A percentile compares a stretch with the other conserved stretches of the same genome.
These are phyloP conservation scores for Acrocyrtus sp. DNA, from an alignment of 2,888 invertebrate genomes.

Conservation along the genomic window DNA sequence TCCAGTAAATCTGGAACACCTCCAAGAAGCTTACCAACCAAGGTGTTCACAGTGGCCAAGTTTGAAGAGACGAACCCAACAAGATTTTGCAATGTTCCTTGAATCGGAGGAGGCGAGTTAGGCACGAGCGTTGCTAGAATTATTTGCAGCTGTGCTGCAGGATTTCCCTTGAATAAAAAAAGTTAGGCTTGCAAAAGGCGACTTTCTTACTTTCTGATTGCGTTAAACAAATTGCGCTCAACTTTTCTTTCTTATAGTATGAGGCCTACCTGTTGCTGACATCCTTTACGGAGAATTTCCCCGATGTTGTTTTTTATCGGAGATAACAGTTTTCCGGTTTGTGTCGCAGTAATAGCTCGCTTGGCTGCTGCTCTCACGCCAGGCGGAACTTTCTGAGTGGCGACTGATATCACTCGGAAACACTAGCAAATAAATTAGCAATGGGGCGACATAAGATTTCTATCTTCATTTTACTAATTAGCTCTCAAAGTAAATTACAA, in stretches of 20 bases:
- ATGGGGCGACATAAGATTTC: neutral
- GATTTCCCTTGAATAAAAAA: slow-evolving; percentile 41
- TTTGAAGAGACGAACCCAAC: slow-evolving; percentile 54
- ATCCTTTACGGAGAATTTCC: slow-evolving; percentile 38
- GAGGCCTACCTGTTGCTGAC: slow-evolving; percentile 43
- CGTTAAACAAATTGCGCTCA: neutral
- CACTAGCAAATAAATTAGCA: slow-evolving; percentile 36
- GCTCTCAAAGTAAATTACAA: neutral
- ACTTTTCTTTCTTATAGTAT: neutral
- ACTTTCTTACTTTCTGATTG: neutral
- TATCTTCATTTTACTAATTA: neutral
- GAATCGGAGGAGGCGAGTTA: slow-evolving; percentile 32
- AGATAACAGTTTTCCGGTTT: slow-evolving; percentile 46
- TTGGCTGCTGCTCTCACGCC: slow-evolving; percentile 45
- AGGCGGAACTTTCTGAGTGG: slow-evolving; percentile 31
- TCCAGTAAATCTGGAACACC: slow-evolving; percentile 54
- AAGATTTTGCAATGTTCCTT: slow-evolving; percentile 52
- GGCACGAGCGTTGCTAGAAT: slow-evolving; percentile 52
- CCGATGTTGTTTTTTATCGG: slow-evolving; percentile 45
- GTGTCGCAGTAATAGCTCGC: slow-evolving; percentile 30
- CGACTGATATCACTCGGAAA: slow-evolving; percentile 40
- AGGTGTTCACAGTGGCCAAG: slow-evolving; percentile 50
- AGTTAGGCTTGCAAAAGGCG: neutral
- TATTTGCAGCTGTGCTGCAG: slow-evolving; percentile 56
- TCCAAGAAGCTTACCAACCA: slow-evolving; percentile 45